These are phyloP conservation scores for Meleagris gallopavo DNA, from an alignment of 2,113 vertebrate genomes.

Conservation along the genomic window DNA sequence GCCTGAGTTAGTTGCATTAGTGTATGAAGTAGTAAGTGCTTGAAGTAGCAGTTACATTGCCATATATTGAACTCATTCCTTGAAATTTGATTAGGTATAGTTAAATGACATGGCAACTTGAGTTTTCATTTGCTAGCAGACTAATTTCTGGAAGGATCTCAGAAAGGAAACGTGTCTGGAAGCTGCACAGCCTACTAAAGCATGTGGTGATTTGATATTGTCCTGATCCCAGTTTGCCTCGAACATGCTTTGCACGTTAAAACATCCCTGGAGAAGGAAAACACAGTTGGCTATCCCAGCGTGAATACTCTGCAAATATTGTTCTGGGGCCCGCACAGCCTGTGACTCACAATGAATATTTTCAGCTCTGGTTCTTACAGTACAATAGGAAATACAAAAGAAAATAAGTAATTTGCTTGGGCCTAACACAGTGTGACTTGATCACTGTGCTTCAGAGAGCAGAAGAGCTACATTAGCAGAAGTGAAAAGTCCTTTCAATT, in stretches of 20 bases:
- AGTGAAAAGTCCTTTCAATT: constrained; percentile 15
- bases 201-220: constrained; percentile 17
- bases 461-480: background rate
- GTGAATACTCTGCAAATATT: constrained; percentile 52
- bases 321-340: constrained; percentile 40
- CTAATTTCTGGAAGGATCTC: constrained; percentile 10
- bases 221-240: constrained; percentile 17
- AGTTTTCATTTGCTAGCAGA: background rate
- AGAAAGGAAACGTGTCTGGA: constrained; percentile 12
- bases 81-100: background rate
- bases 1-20: background rate
- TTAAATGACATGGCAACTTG: background rate
- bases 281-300: constrained; percentile 45
- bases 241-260: constrained; percentile 15
- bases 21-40: background rate
- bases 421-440: background rate
- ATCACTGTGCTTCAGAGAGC: background rate
- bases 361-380: constrained; percentile 31
- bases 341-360: constrained; percentile 41
- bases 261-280: constrained; percentile 51
- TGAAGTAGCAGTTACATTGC: background rate
- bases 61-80: background rate
- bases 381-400: constrained; percentile 42
- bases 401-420: constrained; percentile 24
- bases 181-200: background rate